Evolutionary conservation across 1,140 invertebrate genomes (phyloP).

Genomic region (Octopus sinensis): DNA sequence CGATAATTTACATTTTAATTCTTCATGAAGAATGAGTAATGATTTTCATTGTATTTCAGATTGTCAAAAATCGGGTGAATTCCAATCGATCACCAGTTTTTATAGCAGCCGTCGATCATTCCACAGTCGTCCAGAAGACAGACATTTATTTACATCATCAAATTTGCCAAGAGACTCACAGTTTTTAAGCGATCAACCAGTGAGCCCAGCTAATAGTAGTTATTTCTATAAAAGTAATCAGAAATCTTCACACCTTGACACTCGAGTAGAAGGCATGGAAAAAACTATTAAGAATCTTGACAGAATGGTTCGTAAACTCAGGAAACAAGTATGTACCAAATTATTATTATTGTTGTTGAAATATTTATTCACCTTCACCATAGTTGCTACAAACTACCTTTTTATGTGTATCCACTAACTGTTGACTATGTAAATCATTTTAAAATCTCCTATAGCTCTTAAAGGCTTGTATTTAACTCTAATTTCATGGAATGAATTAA

Average conservation of each 20-base stretch:
- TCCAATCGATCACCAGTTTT: conserved; percentile 42
- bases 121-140: conserved; percentile 30
- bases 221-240: background rate
- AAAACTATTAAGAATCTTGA: conserved; percentile 61
- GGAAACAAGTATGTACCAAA: conserved; percentile 58
- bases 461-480: too few relatives aligned
- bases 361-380: too few relatives aligned
- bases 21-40: background rate
- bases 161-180: conserved; percentile 25
- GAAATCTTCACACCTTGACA: conserved; percentile 27
- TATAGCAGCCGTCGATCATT: conserved; percentile 42
- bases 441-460: too few relatives aligned
- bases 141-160: background rate
- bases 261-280: conserved; percentile 44
- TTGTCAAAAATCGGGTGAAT: conserved; percentile 51
- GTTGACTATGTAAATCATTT: too few relatives aligned
- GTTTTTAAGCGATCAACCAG: conserved; percentile 24
- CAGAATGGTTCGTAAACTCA: conserved; percentile 60
- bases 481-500: too few relatives aligned
- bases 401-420: too few relatives aligned
- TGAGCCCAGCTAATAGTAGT: background rate
- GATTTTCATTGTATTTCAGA: conserved; percentile 36
- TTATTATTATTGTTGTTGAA: too few relatives aligned
- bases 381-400: too few relatives aligned
- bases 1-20: conserved; percentile 15